A percentile compares a stretch with the other conserved stretches of the same genome.
phyloP scores from a whole-genome alignment of 2,888 invertebrate genomes.

The Apodemia mormo region DNA sequence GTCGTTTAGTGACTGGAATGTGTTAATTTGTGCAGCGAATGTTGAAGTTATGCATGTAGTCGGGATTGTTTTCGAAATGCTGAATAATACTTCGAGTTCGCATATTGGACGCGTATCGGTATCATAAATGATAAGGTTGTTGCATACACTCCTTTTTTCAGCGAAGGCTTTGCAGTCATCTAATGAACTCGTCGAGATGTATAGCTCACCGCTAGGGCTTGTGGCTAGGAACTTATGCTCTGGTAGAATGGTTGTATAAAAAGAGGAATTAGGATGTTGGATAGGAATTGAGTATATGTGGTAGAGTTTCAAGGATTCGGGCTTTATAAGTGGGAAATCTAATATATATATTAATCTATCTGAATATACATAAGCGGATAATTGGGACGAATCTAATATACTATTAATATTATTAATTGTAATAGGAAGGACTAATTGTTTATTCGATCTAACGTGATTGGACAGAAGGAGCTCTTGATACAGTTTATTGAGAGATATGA shows the following conservation, averaged over 20 bases:
- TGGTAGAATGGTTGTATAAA: conserved; percentile 32
- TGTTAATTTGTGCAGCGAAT: conserved; percentile 39
- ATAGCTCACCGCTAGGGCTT: neutral
- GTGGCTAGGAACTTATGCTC: conserved; percentile 7
- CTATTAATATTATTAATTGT: conserved; percentile 40
- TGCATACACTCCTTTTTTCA: conserved; percentile 32
- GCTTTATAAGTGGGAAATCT: conserved; percentile 40
- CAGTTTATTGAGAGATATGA: conserved; percentile 26
- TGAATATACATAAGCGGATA: conserved; percentile 41
- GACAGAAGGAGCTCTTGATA: conserved; percentile 37
- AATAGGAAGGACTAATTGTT: conserved; percentile 37
- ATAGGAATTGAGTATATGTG: conserved; percentile 43
- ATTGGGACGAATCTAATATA: conserved; percentile 38
- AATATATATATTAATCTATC: conserved; percentile 41
- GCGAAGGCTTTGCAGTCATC: neutral
- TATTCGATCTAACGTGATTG: conserved; percentile 24
- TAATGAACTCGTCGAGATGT: conserved; percentile 6
- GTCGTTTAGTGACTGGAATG: conserved; percentile 31
- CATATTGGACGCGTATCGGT: conserved; percentile 34
- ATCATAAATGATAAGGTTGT: conserved; percentile 36
- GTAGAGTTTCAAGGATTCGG: conserved; percentile 37
- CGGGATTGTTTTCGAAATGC: conserved; percentile 28
- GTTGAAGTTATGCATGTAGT: conserved; percentile 34
- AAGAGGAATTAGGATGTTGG: conserved; percentile 40
- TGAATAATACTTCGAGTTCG: conserved; percentile 33